phyloP scores from a whole-genome alignment of 2,113 vertebrate genomes.

The Pithys albifrons region DNA sequence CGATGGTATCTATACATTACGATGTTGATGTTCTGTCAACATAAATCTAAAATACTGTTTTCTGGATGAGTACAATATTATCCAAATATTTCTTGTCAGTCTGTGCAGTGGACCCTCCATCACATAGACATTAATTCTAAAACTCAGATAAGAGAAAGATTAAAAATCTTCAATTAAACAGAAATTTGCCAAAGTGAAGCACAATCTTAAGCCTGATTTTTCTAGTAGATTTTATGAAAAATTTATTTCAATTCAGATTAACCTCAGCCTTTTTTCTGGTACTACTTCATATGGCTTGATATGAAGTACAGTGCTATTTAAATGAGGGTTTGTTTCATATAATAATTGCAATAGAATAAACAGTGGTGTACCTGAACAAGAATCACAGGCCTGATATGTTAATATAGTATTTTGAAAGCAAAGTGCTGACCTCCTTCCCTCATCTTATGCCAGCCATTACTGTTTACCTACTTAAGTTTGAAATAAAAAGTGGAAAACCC shows the following conservation, averaged over 20 bases:
- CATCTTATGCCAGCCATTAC: not conserved
- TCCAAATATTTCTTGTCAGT: not conserved
- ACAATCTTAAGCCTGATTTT: not conserved
- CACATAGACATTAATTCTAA: not conserved
- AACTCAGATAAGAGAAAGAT: not conserved
- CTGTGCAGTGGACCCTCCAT: not conserved
- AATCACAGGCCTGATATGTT: not conserved
- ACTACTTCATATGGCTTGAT: not conserved
- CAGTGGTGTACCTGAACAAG: not conserved
- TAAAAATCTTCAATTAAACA: not conserved
- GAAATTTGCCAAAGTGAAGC: not conserved
- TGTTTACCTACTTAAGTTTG: not conserved
- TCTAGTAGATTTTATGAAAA: not conserved
- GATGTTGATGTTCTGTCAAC: not conserved
- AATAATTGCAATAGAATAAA: not conserved
- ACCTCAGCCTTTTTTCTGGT: not conserved
- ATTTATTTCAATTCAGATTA: not conserved
- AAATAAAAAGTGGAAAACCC: not conserved
- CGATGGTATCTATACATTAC: not conserved
- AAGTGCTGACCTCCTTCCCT: not conserved
- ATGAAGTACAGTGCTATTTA: not conserved
- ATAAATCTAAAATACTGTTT: not conserved
- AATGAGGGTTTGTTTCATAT: rapidly evolving
- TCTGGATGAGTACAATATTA: not conserved
- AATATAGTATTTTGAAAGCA: not conserved